phyloP scores from a whole-genome alignment of 2,797 vertebrate genomes.

The Cossypha polioptera region DNA sequence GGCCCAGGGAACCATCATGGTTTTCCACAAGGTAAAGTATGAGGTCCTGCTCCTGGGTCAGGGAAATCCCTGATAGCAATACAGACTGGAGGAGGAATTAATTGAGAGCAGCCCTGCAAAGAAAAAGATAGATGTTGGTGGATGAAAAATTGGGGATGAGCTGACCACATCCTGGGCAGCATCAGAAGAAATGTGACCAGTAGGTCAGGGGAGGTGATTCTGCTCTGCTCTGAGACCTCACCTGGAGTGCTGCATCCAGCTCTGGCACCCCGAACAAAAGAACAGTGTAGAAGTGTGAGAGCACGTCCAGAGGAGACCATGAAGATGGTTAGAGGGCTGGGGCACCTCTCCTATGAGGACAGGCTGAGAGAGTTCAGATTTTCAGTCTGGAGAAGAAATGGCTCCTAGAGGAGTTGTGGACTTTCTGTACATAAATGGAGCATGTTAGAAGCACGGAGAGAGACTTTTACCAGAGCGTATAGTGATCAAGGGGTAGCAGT shows the following conservation, averaged over 20 bases:
- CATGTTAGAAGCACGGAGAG: rapidly evolving
- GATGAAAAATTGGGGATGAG: not conserved
- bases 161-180: not conserved
- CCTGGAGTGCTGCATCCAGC: not conserved
- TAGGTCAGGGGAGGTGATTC: not conserved
- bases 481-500: not conserved
- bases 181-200: not conserved
- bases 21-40: not conserved
- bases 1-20: not conserved
- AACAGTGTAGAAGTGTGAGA: not conserved
- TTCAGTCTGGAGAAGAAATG: not conserved
- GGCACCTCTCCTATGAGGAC: rapidly evolving
- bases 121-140: not conserved
- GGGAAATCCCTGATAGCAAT: not conserved
- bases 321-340: not conserved
- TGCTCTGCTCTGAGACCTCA: not conserved
- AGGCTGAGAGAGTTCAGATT: not conserved
- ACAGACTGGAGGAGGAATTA: not conserved
- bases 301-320: not conserved
- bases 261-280: rapidly evolving
- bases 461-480: not conserved
- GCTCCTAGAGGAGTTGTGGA: not conserved
- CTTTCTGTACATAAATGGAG: not conserved
- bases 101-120: not conserved
- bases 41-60: not conserved